These are phyloP conservation scores for Illadopsis cleaveri DNA, from an alignment of 2,113 vertebrate genomes.

Conservation along the genomic window DNA sequence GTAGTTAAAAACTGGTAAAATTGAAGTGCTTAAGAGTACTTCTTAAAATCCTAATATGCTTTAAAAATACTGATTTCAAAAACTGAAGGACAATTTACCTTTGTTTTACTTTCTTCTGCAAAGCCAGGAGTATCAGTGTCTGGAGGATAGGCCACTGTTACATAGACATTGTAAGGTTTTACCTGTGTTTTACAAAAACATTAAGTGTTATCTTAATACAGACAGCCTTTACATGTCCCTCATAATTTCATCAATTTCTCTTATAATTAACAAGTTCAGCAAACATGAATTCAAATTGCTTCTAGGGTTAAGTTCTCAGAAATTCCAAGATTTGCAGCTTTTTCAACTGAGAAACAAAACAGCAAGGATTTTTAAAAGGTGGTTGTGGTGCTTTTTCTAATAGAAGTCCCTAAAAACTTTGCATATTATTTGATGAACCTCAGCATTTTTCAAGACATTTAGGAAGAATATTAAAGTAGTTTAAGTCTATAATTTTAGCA, in stretches of 20 bases:
- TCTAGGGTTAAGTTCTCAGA: not conserved
- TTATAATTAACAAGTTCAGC: not conserved
- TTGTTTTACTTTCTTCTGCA: constrained; percentile 90
- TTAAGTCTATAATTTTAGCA: not conserved
- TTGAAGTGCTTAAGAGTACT: not conserved
- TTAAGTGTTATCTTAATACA: not conserved
- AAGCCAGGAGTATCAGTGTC: constrained; percentile 96
- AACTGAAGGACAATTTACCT: constrained; percentile 74
- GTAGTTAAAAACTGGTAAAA: not conserved
- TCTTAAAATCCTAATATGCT: not conserved
- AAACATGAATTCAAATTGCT: not conserved
- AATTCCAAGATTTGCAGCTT: not conserved
- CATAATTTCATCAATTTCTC: not conserved
- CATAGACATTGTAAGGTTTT: constrained; percentile 96
- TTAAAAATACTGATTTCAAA: not conserved
- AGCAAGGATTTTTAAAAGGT: not conserved
- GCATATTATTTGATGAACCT: not conserved
- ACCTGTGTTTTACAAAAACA: constrained; percentile 76
- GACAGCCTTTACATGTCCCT: not conserved
- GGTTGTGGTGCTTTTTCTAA: not conserved
- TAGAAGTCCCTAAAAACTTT: not conserved
- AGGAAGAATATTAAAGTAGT: not conserved
- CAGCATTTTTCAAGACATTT: not conserved
- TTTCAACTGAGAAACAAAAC: not conserved
- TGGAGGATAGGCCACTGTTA: constrained; percentile 94